A percentile compares a stretch with the other conserved stretches of the same genome.
Conservation (phyloP, 64 coral and sea anemone genomes). For the Montipora capricornis region DNA sequence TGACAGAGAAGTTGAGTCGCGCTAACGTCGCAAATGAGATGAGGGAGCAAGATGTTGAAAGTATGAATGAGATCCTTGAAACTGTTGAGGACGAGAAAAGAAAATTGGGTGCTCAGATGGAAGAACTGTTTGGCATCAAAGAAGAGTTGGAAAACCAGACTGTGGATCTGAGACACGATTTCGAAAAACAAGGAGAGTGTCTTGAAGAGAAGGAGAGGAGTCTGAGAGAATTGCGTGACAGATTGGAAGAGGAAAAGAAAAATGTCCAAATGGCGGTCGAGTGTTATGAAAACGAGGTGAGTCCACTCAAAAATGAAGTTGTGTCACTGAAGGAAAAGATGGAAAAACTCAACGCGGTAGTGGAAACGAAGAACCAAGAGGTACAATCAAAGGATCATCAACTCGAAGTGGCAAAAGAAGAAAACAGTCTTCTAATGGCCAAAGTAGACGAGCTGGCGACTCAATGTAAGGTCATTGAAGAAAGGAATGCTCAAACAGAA, state of each 20-base stretch:
- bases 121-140: slow-evolving; percentile 1
- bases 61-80: neutral
- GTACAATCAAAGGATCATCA: neutral
- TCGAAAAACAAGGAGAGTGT: neutral
- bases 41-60: slow-evolving; percentile 29
- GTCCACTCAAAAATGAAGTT: slow-evolving; percentile 38
- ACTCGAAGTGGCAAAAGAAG: slow-evolving; percentile 18
- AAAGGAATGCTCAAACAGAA: neutral
- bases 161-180: slow-evolving; percentile 5
- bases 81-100: neutral
- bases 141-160: neutral
- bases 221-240: neutral
- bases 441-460: neutral
- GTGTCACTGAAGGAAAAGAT: slow-evolving; percentile 9
- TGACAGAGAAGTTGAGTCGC: slow-evolving; percentile 19
- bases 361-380: slow-evolving; percentile 47
- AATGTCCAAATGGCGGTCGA: slow-evolving; percentile 1
- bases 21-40: slow-evolving; percentile 10
- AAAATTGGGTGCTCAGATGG: neutral
- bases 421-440: slow-evolving; percentile 36
- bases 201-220: neutral
- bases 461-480: slow-evolving; percentile 8
- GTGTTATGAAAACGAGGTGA: slow-evolving; percentile 32
- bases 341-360: slow-evolving; percentile 24
- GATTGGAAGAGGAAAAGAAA: slow-evolving; percentile 16